phyloP scores from a whole-genome alignment of 2,113 vertebrate species.

The Saguinus imperator region DNA sequence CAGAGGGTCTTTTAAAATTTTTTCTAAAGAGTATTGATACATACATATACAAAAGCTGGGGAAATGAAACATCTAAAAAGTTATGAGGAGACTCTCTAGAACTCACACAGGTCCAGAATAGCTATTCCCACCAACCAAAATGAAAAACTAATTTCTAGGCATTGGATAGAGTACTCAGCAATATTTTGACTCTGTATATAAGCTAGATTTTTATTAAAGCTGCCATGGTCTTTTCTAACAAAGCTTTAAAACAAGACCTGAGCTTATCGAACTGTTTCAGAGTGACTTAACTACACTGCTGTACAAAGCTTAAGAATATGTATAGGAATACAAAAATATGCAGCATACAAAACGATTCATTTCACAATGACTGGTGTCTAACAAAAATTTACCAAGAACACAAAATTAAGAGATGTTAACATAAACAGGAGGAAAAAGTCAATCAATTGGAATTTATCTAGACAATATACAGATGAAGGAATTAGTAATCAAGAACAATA shows the following conservation, averaged over 20 bases:
- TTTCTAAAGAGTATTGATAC: not conserved
- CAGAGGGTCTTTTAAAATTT: not conserved
- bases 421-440: not conserved
- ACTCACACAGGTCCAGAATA: not conserved
- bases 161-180: not conserved
- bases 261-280: not conserved
- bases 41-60: no score
- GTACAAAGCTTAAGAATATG: not conserved
- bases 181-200: not conserved
- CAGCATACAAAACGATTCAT: not conserved
- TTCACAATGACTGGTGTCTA: not conserved
- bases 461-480: not conserved
- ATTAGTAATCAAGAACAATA: not conserved
- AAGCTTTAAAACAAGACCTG: not conserved
- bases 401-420: not conserved
- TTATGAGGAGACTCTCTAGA: not conserved
- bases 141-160: not conserved
- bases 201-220: not conserved
- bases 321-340: not conserved
- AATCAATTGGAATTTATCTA: not conserved
- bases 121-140: not conserved
- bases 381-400: not conserved
- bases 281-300: not conserved
- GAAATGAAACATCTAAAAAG: not conserved
- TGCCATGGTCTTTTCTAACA: not conserved